Percentiles rank a stretch among this genome's conserved stretches.
These are phyloP conservation scores for Parapristionchus giblindavisi DNA, from an alignment of 2,888 invertebrate genomes.

Conservation along the genomic window DNA sequence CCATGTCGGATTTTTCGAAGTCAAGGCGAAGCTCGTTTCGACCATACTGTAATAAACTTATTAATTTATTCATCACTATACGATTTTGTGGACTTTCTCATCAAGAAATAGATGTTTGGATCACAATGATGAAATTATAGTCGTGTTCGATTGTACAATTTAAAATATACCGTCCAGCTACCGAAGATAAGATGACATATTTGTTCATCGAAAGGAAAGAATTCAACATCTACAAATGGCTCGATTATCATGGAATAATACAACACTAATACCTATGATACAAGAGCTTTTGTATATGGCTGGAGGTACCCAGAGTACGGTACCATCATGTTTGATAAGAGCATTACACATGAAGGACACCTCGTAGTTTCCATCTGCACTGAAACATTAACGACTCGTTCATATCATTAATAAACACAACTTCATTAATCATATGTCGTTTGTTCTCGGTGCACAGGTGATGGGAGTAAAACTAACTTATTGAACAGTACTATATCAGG, in stretches of 20 bases:
- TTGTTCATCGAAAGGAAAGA: constrained; percentile 76
- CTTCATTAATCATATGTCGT: not conserved
- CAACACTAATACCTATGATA: constrained; percentile 85
- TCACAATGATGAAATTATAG: not conserved
- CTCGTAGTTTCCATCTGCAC: constrained; percentile 99
- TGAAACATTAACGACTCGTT: constrained; percentile 71
- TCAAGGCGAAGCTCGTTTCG: constrained; percentile 77
- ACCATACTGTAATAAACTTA: constrained; percentile 57
- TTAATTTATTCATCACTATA: not conserved
- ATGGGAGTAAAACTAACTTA: constrained; percentile 68
- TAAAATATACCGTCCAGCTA: constrained; percentile 81
- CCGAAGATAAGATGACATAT: constrained; percentile 99
- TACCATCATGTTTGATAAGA: constrained; percentile 89
- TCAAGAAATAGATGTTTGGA: not conserved
- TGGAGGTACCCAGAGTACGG: constrained; percentile 93
- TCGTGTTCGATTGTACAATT: not conserved
- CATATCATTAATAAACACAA: not conserved
- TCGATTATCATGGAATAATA: not conserved
- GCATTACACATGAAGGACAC: constrained; percentile 99
- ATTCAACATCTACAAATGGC: constrained; percentile 63
- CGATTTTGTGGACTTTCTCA: too few relatives aligned
- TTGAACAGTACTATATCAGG: constrained; percentile 70
- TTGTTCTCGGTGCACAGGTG: not conserved
- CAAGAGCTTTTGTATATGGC: constrained; percentile 99
- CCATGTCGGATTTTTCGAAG: constrained; percentile 84